Conservation (phyloP, 2,888 invertebrate genomes). For the Schizaphis graminum region DNA sequence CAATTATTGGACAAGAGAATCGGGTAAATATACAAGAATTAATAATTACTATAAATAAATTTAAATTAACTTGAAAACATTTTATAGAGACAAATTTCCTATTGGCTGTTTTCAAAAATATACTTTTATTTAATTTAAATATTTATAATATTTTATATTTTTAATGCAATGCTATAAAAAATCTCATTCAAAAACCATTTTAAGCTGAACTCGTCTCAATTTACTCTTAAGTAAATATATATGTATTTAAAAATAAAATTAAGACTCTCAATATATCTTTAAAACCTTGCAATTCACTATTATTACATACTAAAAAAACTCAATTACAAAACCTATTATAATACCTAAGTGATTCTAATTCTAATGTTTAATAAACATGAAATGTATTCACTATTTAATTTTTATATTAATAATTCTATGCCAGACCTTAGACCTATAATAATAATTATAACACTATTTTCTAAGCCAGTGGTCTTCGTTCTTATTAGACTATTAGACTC, state of each 20-base stretch:
- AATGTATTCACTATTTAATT: background rate
- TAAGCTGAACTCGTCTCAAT: background rate
- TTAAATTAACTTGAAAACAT: background rate
- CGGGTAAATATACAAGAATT: constrained; percentile 76
- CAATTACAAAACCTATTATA: background rate
- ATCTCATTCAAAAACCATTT: background rate
- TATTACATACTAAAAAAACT: background rate
- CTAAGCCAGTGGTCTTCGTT: background rate
- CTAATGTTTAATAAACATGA: background rate
- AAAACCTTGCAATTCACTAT: background rate
- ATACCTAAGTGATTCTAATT: background rate
- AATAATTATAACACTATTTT: background rate
- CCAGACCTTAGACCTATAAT: background rate
- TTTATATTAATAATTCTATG: background rate
- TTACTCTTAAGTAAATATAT: background rate
- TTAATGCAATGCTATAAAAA: background rate
- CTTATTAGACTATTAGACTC: background rate
- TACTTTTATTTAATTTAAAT: background rate
- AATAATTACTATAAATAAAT: background rate
- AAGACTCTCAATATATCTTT: background rate
- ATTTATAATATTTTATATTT: background rate
- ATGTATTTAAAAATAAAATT: background rate
- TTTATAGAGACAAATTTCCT: background rate
- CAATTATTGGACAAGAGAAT: constrained; percentile 93
- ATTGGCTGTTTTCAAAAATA: background rate